Percentiles rank a stretch among this genome's conserved stretches.
Conservation (phyloP, 92 coral and sea anemone species). For the Zoanthus sociatus region DNA sequence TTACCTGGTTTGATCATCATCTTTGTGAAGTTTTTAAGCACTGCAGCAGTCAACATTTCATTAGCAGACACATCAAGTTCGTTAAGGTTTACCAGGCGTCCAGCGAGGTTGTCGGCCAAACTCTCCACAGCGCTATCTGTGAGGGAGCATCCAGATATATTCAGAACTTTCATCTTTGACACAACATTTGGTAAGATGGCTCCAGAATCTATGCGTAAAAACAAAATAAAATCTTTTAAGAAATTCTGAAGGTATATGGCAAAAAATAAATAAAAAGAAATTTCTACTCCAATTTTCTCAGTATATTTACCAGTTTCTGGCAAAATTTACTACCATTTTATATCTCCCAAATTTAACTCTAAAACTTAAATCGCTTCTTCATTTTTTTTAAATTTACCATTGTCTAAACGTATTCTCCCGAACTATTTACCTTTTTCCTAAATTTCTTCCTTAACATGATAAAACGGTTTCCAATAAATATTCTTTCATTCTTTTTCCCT, state of each 20-base stretch:
- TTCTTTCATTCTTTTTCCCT: too few relatives aligned
- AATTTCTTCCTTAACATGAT: too few relatives aligned
- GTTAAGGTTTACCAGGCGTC: slow-evolving; percentile 16
- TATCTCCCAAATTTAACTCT: too few relatives aligned
- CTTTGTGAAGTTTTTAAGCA: neutral
- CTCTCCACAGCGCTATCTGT: neutral
- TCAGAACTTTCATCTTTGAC: slow-evolving; percentile 32
- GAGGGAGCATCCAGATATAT: slow-evolving; percentile 36
- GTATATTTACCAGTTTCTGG: too few relatives aligned
- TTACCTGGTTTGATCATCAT: slow-evolving; percentile 22
- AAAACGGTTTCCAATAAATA: too few relatives aligned
- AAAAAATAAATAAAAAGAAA: too few relatives aligned
- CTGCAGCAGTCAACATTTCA: slow-evolving; percentile 31
- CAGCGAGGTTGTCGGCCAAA: slow-evolving; percentile 2
- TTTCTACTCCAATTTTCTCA: too few relatives aligned
- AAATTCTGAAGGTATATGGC: too few relatives aligned
- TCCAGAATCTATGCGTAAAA: neutral
- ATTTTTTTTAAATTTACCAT: neutral
- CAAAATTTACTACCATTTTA: too few relatives aligned
- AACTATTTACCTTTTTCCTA: too few relatives aligned
- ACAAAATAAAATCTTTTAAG: neutral
- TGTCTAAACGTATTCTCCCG: too few relatives aligned
- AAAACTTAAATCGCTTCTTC: neutral
- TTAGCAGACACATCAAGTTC: slow-evolving; percentile 21
- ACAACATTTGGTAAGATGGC: neutral